phyloP scores from a whole-genome alignment of 2,888 invertebrate species.

The Ethmia dodecea region DNA sequence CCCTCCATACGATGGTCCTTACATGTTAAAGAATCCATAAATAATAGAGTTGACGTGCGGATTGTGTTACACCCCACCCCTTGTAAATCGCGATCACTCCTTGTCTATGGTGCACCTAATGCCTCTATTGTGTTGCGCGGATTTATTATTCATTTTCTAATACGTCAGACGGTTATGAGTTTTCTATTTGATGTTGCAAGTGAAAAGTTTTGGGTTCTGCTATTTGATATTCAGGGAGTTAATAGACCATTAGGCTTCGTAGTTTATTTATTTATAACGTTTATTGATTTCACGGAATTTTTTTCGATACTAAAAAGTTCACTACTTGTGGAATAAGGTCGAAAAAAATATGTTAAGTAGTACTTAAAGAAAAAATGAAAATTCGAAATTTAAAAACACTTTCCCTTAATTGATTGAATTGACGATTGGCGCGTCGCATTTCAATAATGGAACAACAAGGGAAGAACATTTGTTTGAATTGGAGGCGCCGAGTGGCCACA shows the following conservation, averaged over 20 bases:
- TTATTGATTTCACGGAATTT: too few species aligned
- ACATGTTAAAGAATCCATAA: conserved; percentile 78
- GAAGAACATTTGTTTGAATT: conserved; percentile 54
- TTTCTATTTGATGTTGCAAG: conserved; percentile 36
- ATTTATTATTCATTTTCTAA: conserved; percentile 74
- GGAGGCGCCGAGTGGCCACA: conserved; percentile 43
- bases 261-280: too few species aligned
- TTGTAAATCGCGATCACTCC: conserved; percentile 27
- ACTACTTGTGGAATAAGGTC: too few species aligned
- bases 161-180: conserved; percentile 64
- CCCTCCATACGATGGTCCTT: conserved; percentile 54
- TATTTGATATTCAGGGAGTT: conserved; percentile 5
- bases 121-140: conserved; percentile 68
- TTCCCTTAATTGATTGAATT: too few species aligned
- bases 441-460: conserved; percentile 18
- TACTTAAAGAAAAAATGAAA: too few species aligned
- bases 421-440: background rate
- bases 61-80: conserved; percentile 53
- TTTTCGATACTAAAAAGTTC: too few species aligned
- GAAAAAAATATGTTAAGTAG: too few species aligned
- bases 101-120: conserved; percentile 69
- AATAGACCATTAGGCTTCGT: too few species aligned
- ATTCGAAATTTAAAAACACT: background rate
- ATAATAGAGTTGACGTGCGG: conserved; percentile 76
- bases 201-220: conserved; percentile 17